Evolutionary conservation across 2,888 invertebrate species (phyloP), one percentile per base, ranked within the genome.

Genomic region (Drosophila pseudotakahashii): DNA sequence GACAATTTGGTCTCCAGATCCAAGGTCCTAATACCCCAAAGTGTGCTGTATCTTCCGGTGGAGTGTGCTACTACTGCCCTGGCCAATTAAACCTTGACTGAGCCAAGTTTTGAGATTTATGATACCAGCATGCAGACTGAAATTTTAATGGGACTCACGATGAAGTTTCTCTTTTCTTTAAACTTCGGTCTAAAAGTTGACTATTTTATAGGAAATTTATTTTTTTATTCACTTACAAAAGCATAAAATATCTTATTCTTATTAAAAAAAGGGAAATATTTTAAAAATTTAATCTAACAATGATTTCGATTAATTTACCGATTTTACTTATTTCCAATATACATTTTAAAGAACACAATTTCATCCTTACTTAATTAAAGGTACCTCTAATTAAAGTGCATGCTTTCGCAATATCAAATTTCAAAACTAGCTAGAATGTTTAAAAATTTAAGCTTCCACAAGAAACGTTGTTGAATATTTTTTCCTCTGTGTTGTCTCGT

Each of bases 31-130:
- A 47, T 45, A 58, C 50, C 30, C 19, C 51, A 73, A 72, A 68
- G 58, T 59, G 64, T 72, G 60, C 58, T 48, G 42, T 60, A 39
- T 59, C 5, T 32, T 37, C 1, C 30, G 39, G 2, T 13, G 59
- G 45, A 48, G 62, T 14, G 55, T 61, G 23, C 44, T 34, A 5
- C 26, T 34, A 3, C 26, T 44, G 45, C 52, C 54, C 57, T 69
- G 68, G 70, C 77, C 79, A 84, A 81, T 81, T 81, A 79, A 76
- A 70, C 70, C 60, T 55, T 67, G 52, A 62, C 66, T 68, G n/a
- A 60, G 48, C 64, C 64, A 64, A 64, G 39, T 63, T 64, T 62
- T 47, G 26, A 37, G 47, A 66, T 63, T 66, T 66, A 66, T 64
- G 39, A 45, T 37, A 19, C 16, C 42, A 42, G n/a, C 36, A 37